Conservation (phyloP, 2,888 invertebrate species). For the Mesoligia furuncula region DNA sequence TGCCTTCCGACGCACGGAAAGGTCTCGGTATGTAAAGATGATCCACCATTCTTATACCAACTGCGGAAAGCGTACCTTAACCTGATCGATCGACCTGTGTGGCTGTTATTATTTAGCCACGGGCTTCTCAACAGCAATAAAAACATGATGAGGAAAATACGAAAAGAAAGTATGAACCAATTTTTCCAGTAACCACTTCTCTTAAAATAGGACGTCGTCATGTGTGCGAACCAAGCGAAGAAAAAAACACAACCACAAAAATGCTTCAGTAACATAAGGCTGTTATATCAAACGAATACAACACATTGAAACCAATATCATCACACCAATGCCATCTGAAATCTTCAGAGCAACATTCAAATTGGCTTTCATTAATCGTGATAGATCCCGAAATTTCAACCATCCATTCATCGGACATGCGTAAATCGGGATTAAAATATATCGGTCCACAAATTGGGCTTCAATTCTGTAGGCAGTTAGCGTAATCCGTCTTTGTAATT, state of each 20-base stretch:
- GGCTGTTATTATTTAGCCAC: too few relatives aligned
- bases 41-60: too few relatives aligned
- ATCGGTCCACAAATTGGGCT: constrained; percentile 84
- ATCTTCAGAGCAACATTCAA: constrained; percentile 63
- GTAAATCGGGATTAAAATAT: constrained; percentile 87
- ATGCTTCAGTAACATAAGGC: neutral
- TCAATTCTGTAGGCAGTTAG: constrained; percentile 80
- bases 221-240: neutral
- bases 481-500: constrained; percentile 87
- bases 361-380: constrained; percentile 75
- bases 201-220: neutral
- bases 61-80: too few relatives aligned
- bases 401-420: constrained; percentile 81
- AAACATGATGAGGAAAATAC: neutral
- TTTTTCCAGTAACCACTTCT: neutral
- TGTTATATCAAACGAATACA: constrained; percentile 9
- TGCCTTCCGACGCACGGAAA: too few relatives aligned
- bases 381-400: constrained; percentile 72
- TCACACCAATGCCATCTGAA: constrained; percentile 20
- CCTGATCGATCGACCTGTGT: too few relatives aligned
- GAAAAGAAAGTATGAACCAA: neutral
- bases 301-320: constrained; percentile 28
- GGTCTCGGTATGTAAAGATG: too few relatives aligned
- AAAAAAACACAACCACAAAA: constrained; percentile 3
- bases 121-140: neutral